phyloP scores from a whole-genome alignment of 2,113 vertebrate genomes.

The Amblyornis subalaris region DNA sequence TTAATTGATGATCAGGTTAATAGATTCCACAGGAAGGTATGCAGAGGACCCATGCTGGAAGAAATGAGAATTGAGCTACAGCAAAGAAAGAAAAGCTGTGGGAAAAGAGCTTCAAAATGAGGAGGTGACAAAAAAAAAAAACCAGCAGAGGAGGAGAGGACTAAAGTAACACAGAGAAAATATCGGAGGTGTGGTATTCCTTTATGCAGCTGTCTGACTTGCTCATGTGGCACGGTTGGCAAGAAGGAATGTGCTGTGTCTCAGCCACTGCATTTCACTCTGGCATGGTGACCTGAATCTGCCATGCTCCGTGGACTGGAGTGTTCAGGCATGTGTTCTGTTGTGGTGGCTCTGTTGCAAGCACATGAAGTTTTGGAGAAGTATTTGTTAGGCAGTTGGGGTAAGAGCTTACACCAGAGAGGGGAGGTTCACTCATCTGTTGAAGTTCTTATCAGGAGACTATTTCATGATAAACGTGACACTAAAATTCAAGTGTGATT shows the following conservation, averaged over 20 bases:
- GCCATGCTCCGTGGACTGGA: background rate
- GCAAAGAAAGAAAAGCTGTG: background rate
- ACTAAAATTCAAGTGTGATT: background rate
- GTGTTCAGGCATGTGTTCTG: background rate
- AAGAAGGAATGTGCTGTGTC: slow-evolving; percentile 1
- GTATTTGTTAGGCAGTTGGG: background rate
- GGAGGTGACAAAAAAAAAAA: background rate
- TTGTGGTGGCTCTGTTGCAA: background rate
- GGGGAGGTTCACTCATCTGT: background rate
- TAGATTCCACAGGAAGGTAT: background rate
- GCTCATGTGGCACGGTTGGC: background rate
- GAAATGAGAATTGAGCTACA: background rate
- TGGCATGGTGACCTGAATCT: background rate
- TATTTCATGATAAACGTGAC: background rate
- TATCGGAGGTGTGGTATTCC: background rate
- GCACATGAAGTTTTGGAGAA: background rate
- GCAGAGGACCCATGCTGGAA: background rate
- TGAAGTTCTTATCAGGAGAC: background rate
- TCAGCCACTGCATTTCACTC: background rate
- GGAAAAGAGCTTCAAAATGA: background rate
- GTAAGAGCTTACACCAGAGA: background rate
- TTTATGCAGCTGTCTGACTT: background rate
- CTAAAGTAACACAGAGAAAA: background rate
- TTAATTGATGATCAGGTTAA: background rate
- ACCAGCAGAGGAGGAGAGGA: background rate